Conservation (phyloP, 1,140 invertebrate species). For the Trichonephila clavipes region DNA sequence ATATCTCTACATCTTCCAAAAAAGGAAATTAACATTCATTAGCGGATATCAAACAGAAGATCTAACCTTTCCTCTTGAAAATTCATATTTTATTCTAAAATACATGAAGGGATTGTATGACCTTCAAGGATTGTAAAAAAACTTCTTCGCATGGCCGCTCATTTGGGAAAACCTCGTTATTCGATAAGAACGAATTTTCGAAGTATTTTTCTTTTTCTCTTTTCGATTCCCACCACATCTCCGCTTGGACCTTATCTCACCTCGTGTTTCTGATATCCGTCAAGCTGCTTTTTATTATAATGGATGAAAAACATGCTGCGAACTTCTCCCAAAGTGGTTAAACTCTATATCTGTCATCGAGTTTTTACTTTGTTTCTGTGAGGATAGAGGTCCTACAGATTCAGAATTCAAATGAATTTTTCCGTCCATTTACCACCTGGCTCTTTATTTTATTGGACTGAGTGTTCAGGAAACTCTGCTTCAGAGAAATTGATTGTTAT, state of each 20-base stretch:
- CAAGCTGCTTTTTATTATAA: background rate
- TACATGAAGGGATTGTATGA: background rate
- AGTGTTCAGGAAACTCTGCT: no score
- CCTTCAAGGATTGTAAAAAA: background rate
- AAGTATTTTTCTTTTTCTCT: background rate
- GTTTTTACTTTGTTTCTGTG: background rate
- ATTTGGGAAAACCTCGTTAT: slow-evolving; percentile 35
- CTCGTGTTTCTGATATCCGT: background rate
- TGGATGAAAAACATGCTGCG: background rate
- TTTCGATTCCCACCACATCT: background rate
- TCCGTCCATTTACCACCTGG: background rate
- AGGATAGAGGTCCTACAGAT: background rate
- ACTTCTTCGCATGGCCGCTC: slow-evolving; percentile 8
- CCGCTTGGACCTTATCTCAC: background rate
- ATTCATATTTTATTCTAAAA: background rate
- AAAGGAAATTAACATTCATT: background rate
- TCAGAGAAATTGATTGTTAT: no score
- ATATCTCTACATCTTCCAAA: background rate
- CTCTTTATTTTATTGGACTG: no score
- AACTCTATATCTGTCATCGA: slow-evolving; percentile 6
- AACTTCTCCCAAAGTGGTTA: background rate
- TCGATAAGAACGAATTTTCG: background rate
- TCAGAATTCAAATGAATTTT: background rate
- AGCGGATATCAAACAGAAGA: background rate
- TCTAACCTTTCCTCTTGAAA: background rate